Evolutionary conservation across 2,113 vertebrate species (phyloP), one percentile per base, ranked within the genome.

Genomic region (Tychaedon coryphoeus): DNA sequence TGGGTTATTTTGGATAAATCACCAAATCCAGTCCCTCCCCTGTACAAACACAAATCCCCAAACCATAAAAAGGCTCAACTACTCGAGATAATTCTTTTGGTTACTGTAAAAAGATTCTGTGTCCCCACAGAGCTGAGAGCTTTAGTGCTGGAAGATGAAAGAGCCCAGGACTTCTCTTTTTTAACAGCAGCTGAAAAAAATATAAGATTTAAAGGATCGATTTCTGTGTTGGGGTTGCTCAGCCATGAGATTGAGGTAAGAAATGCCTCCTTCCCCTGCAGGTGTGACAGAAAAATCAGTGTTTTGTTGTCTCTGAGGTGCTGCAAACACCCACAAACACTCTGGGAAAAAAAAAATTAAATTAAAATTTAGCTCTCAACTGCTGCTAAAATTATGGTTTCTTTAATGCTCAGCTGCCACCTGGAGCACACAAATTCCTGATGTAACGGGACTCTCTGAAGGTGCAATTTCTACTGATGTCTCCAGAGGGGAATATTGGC

Each of bases 401-500:
- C 54, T 56, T 88, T 88, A 62, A 71, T 31, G 88, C 33, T 83
- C 36, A 65, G 25, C 38, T 66, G 61, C 26, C 34, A 65, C 33
- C 60, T 71, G 42, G 76, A 73, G 85, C 60, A 57, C 65, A 38
- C 45, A 40, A 70, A 40, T 51, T 83, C 14, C 72, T 24, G 31
- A 33, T 36, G 75, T 12, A 17, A 17, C 0, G 22, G 12, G 60
- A 12, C 8, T 36, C 19, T 12, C 62, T 51, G 26, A 20, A 76
- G 70, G 60, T 83, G 69, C 45, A 86, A 7, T 91, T 84, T 79
- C 76, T 81, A 6, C 28, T 40, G 65, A 31, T 50, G 77, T 84
- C 81, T 93, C 88, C 88, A 88, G 77, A 94, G 73, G 70, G 81
- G 60, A 94, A 89, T 66, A 26, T 42, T 33, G 70, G 74, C 48